Evolutionary conservation across 2,888 invertebrate species (phyloP), one percentile per base, ranked within the genome.

Genomic region (Lasioglossum marginatum): DNA sequence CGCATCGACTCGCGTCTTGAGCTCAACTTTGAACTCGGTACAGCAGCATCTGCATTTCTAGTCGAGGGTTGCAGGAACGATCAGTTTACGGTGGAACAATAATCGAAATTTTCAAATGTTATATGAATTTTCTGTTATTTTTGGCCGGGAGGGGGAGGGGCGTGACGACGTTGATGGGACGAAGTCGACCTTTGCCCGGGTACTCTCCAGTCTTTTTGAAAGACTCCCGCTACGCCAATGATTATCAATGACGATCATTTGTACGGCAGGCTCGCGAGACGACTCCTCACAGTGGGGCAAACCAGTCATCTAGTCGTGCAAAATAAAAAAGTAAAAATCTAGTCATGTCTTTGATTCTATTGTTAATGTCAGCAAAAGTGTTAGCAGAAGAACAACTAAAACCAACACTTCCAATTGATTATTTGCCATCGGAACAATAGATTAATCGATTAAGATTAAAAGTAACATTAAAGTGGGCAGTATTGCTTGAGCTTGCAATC

Each of bases 211-310:
- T 23, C 37, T 37, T 75, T 40, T 12, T 12, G 48, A 70, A 57
- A 85, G 82, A 83, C 52, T 52, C 23, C 23, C 23, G 2, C 90
- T 89, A 92, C 91, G 91, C 90, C 90, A 90, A 88, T 91, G 90
- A 79, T 79, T 83, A 45, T 77, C 85, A 90, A 88, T 92, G 89
- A 90, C 90, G 89, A 87, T 86, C 83, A 78, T 77, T 89, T 78
- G 75, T 71, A 71, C 52, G 40, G 68, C 80, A 71, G 66, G 77
- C 45, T 66, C 66, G 63, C 66, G 66, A 66, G 34, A 66, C 66
- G 23, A 66, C 34, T 34, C 23, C 43, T 43, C 43, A 19, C 34
- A 52, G 52, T 52, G 48, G 48, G 48, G 19, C 48, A 48, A 45
- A 48, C 19, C 19, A 19, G 48, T 19, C 45, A 45, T 45, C 45